Evolutionary conservation across 2,113 vertebrate species (phyloP), one percentile per base, ranked within the genome.

Genomic region (Poecilia latipinna): DNA sequence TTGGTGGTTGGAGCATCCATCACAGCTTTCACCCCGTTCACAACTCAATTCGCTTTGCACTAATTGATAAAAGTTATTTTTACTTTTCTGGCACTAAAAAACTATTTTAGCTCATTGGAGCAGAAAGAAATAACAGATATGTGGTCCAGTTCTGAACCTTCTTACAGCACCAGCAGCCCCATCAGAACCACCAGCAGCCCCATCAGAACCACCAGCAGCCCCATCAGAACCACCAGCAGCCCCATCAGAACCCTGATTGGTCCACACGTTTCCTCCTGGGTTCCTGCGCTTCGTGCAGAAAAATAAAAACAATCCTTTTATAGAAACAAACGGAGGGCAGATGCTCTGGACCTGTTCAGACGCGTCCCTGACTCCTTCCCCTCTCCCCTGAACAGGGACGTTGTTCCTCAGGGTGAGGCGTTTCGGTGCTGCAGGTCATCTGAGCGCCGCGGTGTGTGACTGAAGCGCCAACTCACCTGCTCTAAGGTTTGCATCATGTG

Each of bases 341-440:
- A 67, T 85, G 86, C n/a, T 72, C 11, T 0, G 65, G 61, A 65
- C 88, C 11, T 83, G 91, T 76, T 29, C 79, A 0, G 76, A 61
- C 91, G 28, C 63, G 88, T 68, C 74, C 65, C 0, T 26, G 28
- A 10, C 66, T 82, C 8, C 77, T 78, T 67, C 74, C 28, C 51
- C 28, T 54, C 74, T 31, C 51, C 31, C 0, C 29, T 11, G 2
- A 0, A 17, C 42, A 73, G 67, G 79, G 65, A 75, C 28, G 1
- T 26, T 26, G 8, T 12, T 35, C 62, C 24, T 65, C 39, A 19
- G 61, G 48, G 61, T 51, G 29, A 10, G 6, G 7, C 35, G 19
- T 72, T 42, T 60, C 3, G 3, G 15, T 11, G 28, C 11, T 1
- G 0, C 44, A 2, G 44, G 15, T 48, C 13, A 1, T 48, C 44